Conservation (phyloP, 2,888 invertebrate species). For the Melanophora roralis region DNA sequence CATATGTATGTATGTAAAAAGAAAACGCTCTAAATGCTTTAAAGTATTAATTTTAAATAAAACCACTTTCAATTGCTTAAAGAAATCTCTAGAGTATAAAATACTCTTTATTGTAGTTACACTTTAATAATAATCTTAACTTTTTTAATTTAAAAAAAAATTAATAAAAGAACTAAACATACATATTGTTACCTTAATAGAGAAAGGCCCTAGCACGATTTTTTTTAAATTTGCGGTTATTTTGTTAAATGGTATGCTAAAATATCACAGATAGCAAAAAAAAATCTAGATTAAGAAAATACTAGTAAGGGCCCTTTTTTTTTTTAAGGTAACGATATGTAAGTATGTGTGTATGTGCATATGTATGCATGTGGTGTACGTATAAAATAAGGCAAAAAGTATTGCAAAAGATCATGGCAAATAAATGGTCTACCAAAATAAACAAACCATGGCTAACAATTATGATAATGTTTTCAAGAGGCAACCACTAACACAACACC, state of each 20-base stretch:
- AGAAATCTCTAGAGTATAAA: conserved; percentile 48
- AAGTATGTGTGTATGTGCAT: too few species aligned
- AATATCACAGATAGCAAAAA: too few species aligned
- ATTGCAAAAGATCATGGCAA: conserved; percentile 58
- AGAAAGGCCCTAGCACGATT: too few species aligned
- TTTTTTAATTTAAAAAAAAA: conserved; percentile 21
- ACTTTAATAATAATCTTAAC: conserved; percentile 20
- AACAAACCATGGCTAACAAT: conserved; percentile 57
- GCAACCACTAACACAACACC: conserved; percentile 2
- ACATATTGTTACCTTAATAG: too few species aligned
- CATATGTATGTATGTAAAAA: too few species aligned
- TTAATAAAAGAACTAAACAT: background rate
- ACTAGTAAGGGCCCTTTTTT: too few species aligned
- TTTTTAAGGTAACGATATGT: too few species aligned
- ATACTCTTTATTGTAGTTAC: background rate
- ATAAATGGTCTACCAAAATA: conserved; percentile 44
- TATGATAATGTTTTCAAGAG: conserved; percentile 52
- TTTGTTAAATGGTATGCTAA: too few species aligned
- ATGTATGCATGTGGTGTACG: background rate
- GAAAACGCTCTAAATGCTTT: too few species aligned
- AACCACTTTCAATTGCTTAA: conserved; percentile 10
- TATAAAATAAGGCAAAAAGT: conserved; percentile 8
- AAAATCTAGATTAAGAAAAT: too few species aligned
- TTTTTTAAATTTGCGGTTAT: too few species aligned
- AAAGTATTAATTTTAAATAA: too few species aligned